Percentiles rank a stretch among this genome's conserved stretches.
Evolutionary conservation across 2,888 invertebrate genomes (phyloP).

Genomic region (Philaethria dido): DNA sequence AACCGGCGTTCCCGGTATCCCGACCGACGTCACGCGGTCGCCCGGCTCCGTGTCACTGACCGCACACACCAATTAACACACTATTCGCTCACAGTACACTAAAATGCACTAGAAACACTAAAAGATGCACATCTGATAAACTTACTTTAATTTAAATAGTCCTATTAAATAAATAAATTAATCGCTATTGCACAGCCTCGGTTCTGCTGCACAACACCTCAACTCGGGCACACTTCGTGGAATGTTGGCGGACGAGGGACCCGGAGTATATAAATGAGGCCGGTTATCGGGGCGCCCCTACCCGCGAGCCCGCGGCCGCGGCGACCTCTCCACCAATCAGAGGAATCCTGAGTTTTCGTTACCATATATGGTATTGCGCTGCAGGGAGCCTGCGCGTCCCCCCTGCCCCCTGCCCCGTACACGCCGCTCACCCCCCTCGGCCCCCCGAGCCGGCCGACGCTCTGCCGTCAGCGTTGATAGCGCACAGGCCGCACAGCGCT

Average conservation of each 20-base stretch:
- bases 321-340: conserved; percentile 83
- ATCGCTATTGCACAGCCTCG: conserved; percentile 81
- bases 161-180: conserved; percentile 83
- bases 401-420: conserved; percentile 55
- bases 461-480: conserved; percentile 47
- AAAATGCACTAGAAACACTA: conserved; percentile 60
- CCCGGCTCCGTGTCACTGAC: conserved; percentile 73
- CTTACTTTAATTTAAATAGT: conserved; percentile 83
- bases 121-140: conserved; percentile 57
- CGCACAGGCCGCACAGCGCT: too few species aligned
- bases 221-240: conserved; percentile 80
- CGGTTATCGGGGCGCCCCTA: conserved; percentile 81
- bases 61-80: conserved; percentile 65
- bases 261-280: conserved; percentile 84
- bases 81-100: conserved; percentile 47
- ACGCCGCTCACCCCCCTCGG: conserved; percentile 44
- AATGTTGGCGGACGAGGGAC: conserved; percentile 74
- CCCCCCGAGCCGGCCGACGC: conserved; percentile 37
- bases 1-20: conserved; percentile 71
- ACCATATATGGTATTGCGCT: conserved; percentile 89
- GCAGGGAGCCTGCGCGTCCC: conserved; percentile 77
- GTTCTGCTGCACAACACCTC: conserved; percentile 77
- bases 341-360: conserved; percentile 77
- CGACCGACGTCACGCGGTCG: conserved; percentile 57
- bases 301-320: conserved; percentile 75